A percentile compares a stretch with the other conserved stretches of the same genome.
Conservation (phyloP, 2,888 invertebrate genomes). For the Drosophila diplacantha region DNA sequence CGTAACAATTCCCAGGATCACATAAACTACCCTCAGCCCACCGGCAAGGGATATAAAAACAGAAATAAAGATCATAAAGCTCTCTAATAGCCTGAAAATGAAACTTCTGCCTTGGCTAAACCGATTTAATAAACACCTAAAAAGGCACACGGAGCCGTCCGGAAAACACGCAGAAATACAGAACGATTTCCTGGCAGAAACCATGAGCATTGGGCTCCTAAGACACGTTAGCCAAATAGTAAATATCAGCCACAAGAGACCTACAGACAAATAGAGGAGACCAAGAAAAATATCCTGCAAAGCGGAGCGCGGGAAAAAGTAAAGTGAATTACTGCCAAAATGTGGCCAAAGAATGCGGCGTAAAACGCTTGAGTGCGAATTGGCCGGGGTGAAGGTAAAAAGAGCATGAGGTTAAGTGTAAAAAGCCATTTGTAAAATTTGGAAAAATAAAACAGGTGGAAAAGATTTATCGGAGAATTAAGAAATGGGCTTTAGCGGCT, state of each 20-base stretch:
- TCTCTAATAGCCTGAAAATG: slow-evolving; percentile 56
- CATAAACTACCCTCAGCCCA: slow-evolving; percentile 24
- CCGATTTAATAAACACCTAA: slow-evolving; percentile 50
- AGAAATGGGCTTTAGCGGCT: not conserved
- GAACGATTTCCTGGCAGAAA: slow-evolving; percentile 45
- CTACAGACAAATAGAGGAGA: slow-evolving; percentile 27
- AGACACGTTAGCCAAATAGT: slow-evolving; percentile 53
- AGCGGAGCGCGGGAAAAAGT: slow-evolving; percentile 31
- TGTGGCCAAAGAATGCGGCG: slow-evolving; percentile 47
- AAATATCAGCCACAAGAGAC: slow-evolving; percentile 45
- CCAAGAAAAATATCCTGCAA: slow-evolving; percentile 6
- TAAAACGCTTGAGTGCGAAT: slow-evolving; percentile 53
- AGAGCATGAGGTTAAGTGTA: slow-evolving; percentile 13
- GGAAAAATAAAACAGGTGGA: not conserved
- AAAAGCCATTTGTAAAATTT: slow-evolving; percentile 20
- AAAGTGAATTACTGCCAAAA: slow-evolving; percentile 53
- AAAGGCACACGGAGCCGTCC: slow-evolving; percentile 12
- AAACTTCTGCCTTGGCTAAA: slow-evolving; percentile 43
- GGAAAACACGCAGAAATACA: slow-evolving; percentile 14
- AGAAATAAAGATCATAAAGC: slow-evolving; percentile 33
- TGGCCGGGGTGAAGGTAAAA: slow-evolving; percentile 10
- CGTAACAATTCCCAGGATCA: slow-evolving; percentile 42
- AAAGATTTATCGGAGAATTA: slow-evolving; percentile 12
- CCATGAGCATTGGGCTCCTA: slow-evolving; percentile 37
- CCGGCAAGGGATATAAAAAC: slow-evolving; percentile 11